These are phyloP conservation scores for Apostichopus californicus DNA, from an alignment of 35 echinoderm and acorn worm species.

Conservation along the genomic window DNA sequence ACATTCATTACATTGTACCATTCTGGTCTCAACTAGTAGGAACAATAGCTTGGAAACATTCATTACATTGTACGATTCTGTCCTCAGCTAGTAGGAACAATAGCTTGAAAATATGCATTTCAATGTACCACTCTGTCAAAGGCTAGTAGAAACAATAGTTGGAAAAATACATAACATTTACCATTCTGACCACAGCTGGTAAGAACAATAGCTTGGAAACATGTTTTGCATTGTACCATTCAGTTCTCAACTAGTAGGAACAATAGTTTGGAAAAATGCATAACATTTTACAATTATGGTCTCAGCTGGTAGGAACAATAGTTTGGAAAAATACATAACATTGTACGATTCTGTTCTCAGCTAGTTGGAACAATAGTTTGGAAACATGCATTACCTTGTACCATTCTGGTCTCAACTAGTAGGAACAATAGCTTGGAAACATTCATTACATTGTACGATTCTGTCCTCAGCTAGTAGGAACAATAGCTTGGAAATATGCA, in stretches of 20 bases:
- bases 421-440: slow-evolving; percentile 46
- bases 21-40: not conserved
- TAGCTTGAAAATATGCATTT: not conserved
- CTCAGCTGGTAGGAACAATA: slow-evolving; percentile 67
- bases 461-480: no score
- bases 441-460: slow-evolving; percentile 63
- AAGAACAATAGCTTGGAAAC: slow-evolving; percentile 67
- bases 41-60: not conserved
- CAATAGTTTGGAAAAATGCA: not conserved
- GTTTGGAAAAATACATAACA: slow-evolving; percentile 86
- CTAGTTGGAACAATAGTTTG: slow-evolving; percentile 53
- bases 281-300: not conserved
- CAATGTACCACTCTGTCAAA: not conserved
- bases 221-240: slow-evolving; percentile 44
- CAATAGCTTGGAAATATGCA: slow-evolving; percentile 9
- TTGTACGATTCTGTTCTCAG: slow-evolving; percentile 86
- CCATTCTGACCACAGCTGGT: not conserved
- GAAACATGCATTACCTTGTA: no score
- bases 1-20: no score
- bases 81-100: not conserved
- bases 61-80: not conserved
- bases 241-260: not conserved
- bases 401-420: no score
- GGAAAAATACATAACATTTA: not conserved
- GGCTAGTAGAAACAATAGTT: not conserved